Conservation (phyloP, 92 coral and sea anemone species). For the Parazoanthus atlanticus region DNA sequence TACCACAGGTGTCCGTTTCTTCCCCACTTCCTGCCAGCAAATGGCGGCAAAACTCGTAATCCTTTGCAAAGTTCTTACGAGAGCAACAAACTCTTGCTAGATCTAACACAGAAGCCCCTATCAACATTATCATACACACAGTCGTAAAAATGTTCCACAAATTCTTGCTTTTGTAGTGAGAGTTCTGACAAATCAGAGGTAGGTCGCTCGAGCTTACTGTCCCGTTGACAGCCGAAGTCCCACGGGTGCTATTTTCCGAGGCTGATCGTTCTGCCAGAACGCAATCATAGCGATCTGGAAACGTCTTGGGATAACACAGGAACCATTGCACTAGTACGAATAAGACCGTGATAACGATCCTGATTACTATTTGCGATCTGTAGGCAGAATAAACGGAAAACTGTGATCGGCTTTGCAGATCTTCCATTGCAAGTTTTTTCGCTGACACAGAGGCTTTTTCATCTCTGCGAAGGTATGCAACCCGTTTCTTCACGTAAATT, state of each 20-base stretch:
- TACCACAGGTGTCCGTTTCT: background rate
- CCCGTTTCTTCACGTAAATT: constrained; percentile 8
- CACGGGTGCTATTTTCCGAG: background rate
- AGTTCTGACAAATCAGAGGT: constrained; percentile 1
- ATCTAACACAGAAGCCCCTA: background rate
- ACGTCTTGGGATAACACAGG: background rate
- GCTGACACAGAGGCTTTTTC: background rate
- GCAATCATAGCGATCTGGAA: background rate
- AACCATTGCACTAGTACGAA: background rate
- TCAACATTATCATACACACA: background rate
- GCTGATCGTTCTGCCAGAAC: background rate
- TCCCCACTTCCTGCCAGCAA: background rate
- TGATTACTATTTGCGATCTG: background rate
- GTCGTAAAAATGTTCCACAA: constrained; percentile 12
- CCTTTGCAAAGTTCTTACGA: background rate
- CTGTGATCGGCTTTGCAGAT: background rate
- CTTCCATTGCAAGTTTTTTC: background rate
- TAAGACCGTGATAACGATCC: background rate
- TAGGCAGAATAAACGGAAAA: constrained; percentile 5
- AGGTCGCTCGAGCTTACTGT: background rate
- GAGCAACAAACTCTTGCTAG: background rate
- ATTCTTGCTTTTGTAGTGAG: background rate
- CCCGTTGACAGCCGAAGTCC: background rate
- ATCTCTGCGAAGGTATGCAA: background rate
- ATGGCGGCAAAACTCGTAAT: constrained; percentile 12